Conservation (phyloP, 2,113 vertebrate genomes). For the Elanus axillaris region DNA sequence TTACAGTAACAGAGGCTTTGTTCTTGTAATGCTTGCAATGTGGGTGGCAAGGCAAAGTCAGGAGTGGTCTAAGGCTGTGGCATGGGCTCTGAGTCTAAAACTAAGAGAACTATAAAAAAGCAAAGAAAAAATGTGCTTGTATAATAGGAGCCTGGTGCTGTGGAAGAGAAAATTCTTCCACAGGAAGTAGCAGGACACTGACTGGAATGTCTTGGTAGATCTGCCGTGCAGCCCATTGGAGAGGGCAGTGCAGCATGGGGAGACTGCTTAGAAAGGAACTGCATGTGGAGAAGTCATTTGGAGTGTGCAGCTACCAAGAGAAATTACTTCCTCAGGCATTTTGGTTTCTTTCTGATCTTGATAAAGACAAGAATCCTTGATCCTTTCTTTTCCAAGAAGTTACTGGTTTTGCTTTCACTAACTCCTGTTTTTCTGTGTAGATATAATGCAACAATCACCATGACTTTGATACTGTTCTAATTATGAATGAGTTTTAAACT, state of each 20-base stretch:
- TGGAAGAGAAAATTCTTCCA: neutral
- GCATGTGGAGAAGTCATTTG: neutral
- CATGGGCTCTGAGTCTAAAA: neutral
- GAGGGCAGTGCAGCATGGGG: neutral
- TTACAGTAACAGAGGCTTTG: constrained; percentile 43
- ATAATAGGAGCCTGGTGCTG: constrained; percentile 20
- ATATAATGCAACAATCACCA: neutral
- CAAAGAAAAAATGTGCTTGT: constrained; percentile 13
- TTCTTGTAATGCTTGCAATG: neutral
- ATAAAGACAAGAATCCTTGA: neutral
- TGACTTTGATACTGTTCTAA: neutral
- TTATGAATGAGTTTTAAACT: neutral
- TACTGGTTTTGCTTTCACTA: neutral
- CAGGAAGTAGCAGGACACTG: neutral
- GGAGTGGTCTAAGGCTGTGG: constrained; percentile 2
- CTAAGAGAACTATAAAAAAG: constrained; percentile 2
- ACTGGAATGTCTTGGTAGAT: neutral
- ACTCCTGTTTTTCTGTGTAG: neutral
- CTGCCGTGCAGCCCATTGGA: neutral
- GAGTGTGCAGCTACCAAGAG: neutral
- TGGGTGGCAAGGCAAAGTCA: constrained; percentile 51
- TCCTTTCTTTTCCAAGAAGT: neutral
- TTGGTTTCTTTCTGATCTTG: neutral
- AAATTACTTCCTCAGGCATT: neutral
- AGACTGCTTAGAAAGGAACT: neutral